Conservation (phyloP, 2,797 vertebrate genomes). For the Carapus acus region DNA sequence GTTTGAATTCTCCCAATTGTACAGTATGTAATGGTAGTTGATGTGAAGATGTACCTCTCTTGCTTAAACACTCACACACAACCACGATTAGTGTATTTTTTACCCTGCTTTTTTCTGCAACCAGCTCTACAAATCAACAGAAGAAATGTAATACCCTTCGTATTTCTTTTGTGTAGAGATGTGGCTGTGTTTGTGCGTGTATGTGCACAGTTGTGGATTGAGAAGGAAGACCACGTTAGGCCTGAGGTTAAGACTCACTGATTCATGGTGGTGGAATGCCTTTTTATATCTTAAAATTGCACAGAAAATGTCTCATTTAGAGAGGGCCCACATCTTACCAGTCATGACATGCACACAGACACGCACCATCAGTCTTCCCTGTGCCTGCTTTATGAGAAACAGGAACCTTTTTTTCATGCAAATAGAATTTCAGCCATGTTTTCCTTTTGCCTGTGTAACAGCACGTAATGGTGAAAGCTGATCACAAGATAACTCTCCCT, state of each 20-base stretch:
- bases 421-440: constrained; percentile 31
- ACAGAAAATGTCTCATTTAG: constrained; percentile 54
- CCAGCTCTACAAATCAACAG: too few relatives aligned
- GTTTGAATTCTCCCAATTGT: too few relatives aligned
- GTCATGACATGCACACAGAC: constrained; percentile 48
- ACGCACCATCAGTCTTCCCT: constrained; percentile 19
- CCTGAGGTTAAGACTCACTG: constrained; percentile 17
- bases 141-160: constrained; percentile 50
- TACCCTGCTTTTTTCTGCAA: too few relatives aligned
- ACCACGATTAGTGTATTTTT: too few relatives aligned
- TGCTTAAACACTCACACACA: too few relatives aligned
- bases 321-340: constrained; percentile 61
- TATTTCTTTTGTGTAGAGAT: too few relatives aligned
- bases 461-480: constrained; percentile 35
- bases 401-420: constrained; percentile 31
- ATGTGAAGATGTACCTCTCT: too few relatives aligned
- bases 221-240: too few relatives aligned
- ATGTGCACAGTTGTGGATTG: constrained; percentile 50
- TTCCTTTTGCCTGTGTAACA: constrained; percentile 42
- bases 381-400: constrained; percentile 10
- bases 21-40: too few relatives aligned
- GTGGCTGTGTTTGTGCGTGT: too few relatives aligned
- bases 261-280: constrained; percentile 51
- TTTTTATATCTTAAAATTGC: constrained; percentile 55
- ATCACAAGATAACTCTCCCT: constrained; percentile 55